Evolutionary conservation across 2,888 invertebrate species (phyloP).

Genomic region (Willowsia nigromaculata): DNA sequence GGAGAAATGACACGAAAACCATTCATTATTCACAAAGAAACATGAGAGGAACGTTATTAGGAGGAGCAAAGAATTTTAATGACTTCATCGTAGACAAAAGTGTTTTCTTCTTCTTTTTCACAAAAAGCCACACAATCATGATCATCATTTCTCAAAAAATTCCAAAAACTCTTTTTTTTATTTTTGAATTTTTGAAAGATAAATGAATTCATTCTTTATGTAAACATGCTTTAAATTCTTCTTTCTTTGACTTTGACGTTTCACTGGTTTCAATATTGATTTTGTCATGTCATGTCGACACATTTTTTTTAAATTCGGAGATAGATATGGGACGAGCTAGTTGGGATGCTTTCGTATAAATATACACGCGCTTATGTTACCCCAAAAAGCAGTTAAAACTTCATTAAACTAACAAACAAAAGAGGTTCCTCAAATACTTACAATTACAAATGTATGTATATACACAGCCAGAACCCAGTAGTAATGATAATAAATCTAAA

Average conservation of each 20-base stretch:
- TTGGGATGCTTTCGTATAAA: background rate
- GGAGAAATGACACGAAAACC: conserved; percentile 69
- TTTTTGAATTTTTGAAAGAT: background rate
- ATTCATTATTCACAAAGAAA: conserved; percentile 67
- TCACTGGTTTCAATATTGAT: conserved; percentile 30
- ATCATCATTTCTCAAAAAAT: conserved; percentile 5
- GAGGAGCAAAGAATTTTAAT: conserved; percentile 67
- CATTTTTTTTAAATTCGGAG: background rate
- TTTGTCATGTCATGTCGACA: conserved; percentile 42
- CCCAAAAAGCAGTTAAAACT: conserved; percentile 77
- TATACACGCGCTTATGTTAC: conserved; percentile 4
- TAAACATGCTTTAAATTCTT: background rate
- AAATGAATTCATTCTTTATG: background rate
- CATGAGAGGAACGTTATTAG: conserved; percentile 60
- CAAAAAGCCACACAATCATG: background rate
- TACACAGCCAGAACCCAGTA: background rate
- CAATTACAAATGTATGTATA: background rate
- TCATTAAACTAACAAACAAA: conserved; percentile 79
- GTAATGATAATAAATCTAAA: background rate
- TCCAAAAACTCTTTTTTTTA: background rate
- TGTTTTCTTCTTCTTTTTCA: conserved; percentile 7
- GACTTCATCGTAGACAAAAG: conserved; percentile 70
- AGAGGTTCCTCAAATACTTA: background rate
- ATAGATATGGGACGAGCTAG: background rate
- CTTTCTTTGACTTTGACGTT: background rate